Conservation (phyloP, 2,888 invertebrate species). For the Pandemis cinnamomeana region DNA sequence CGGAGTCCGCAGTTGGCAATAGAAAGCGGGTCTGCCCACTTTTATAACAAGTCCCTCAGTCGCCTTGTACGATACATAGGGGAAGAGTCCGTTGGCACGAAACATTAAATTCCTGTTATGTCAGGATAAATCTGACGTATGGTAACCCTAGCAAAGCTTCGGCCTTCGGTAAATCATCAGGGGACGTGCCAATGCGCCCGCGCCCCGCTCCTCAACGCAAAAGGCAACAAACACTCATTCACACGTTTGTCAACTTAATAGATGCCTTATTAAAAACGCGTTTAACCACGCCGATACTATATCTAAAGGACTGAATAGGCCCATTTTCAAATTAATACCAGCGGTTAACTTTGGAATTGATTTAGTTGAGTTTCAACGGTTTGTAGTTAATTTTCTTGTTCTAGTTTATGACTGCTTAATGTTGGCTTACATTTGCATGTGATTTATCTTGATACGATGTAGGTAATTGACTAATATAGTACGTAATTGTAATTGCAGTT, state of each 20-base stretch:
- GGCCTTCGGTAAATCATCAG: constrained; percentile 72
- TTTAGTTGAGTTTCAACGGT: constrained; percentile 51
- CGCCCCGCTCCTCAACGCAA: constrained; percentile 62
- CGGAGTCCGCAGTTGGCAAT: too few relatives aligned
- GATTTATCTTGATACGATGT: constrained; percentile 67
- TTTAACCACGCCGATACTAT: constrained; percentile 53
- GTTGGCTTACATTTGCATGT: constrained; percentile 63
- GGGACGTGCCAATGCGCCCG: constrained; percentile 73
- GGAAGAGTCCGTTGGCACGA: too few relatives aligned
- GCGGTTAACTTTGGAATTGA: constrained; percentile 67
- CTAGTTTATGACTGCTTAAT: constrained; percentile 66
- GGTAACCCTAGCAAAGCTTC: constrained; percentile 21
- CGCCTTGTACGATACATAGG: too few relatives aligned
- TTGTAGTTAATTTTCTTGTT: constrained; percentile 54
- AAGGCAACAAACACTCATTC: constrained; percentile 82
- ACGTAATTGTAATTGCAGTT: constrained; percentile 49
- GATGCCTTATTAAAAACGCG: constrained; percentile 81
- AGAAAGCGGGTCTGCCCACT: too few relatives aligned
- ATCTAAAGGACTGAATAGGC: constrained; percentile 51
- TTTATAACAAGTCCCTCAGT: too few relatives aligned
- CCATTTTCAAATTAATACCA: constrained; percentile 68
- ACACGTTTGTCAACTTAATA: constrained; percentile 81
- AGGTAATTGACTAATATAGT: constrained; percentile 64
- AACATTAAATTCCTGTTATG: not conserved
- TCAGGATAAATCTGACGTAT: not conserved